Percentiles rank a stretch among this genome's conserved stretches.
Evolutionary conservation across 2,797 vertebrate genomes (phyloP).

Genomic region (Liasis olivaceus): DNA sequence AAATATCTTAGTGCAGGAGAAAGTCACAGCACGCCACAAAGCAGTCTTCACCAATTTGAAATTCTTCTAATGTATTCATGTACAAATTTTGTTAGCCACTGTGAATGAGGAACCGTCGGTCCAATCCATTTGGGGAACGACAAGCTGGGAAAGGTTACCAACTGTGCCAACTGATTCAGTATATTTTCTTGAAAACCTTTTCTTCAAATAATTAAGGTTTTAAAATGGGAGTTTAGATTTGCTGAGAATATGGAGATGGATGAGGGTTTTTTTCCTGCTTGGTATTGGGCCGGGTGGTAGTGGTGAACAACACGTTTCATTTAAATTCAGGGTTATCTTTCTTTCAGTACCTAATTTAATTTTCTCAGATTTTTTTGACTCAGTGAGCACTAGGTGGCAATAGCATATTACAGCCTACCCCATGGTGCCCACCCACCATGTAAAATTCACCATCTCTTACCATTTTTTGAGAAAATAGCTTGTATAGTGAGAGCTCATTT

Average conservation of each 20-base stretch:
- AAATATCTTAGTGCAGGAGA: neutral
- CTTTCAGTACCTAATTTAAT: neutral
- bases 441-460: neutral
- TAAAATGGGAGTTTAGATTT: neutral
- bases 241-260: neutral
- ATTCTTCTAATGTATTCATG: neutral
- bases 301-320: neutral
- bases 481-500: neutral
- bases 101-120: neutral
- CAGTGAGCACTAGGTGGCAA: conserved; percentile 74
- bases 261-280: neutral
- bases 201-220: neutral
- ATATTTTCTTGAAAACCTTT: neutral
- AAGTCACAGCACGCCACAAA: neutral
- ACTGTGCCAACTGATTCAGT: neutral
- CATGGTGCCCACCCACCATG: neutral
- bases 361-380: fast-evolving
- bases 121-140: neutral
- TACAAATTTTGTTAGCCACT: neutral
- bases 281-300: neutral
- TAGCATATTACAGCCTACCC: conserved; percentile 55
- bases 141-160: neutral
- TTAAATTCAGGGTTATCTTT: neutral
- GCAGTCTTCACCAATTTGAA: neutral
- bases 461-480: neutral